phyloP scores from a whole-genome alignment of 2,113 vertebrate species.

The Geothlypis trichas region DNA sequence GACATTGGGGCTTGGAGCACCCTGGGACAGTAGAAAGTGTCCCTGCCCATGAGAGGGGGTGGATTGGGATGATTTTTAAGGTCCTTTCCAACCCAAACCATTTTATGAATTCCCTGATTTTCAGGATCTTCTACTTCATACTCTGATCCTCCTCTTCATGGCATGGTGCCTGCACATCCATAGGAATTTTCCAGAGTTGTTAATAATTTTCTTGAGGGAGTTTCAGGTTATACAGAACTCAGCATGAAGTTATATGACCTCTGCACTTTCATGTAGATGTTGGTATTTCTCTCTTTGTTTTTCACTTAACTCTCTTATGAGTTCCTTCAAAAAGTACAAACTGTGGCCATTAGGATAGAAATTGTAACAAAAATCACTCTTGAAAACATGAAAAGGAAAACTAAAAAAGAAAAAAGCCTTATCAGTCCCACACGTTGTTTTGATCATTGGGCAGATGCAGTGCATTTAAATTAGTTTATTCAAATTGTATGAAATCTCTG shows the following conservation, averaged over 20 bases:
- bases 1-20: fast-evolving
- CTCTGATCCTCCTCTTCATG: not conserved
- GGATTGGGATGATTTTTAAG: not conserved
- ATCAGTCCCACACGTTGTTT: not conserved
- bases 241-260: not conserved
- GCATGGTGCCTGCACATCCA: fast-evolving
- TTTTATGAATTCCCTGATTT: not conserved
- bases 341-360: not conserved
- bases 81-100: not conserved
- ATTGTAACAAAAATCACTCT: not conserved
- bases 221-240: not conserved
- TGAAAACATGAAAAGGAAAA: not conserved
- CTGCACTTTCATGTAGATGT: not conserved
- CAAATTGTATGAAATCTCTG: not conserved
- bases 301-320: not conserved
- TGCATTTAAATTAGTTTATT: slow-evolving; percentile 4
- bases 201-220: not conserved
- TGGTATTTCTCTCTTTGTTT: not conserved
- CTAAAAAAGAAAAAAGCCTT: not conserved
- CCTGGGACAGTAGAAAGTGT: fast-evolving
- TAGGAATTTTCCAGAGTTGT: not conserved
- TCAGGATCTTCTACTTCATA: fast-evolving
- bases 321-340: not conserved
- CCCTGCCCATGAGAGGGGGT: fast-evolving
- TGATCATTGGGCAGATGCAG: not conserved